Percentiles rank a stretch among this genome's conserved stretches.
Evolutionary conservation across 1,140 invertebrate genomes (phyloP).

Genomic region (Drosophila hydei): DNA sequence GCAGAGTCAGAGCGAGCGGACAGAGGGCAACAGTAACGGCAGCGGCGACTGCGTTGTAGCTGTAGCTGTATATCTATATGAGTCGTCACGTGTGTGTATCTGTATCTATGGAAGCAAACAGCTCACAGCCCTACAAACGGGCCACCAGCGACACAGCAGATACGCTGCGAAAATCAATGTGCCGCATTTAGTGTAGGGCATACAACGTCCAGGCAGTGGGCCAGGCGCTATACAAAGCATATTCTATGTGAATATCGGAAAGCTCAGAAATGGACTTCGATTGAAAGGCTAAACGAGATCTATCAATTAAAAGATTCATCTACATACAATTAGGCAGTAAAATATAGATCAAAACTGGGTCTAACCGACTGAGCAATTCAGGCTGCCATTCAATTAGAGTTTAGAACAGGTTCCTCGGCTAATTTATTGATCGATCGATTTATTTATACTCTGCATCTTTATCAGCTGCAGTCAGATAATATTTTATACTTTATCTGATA

Average conservation of each 20-base stretch:
- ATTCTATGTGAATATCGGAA: slow-evolving; percentile 22
- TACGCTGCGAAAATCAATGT: slow-evolving; percentile 36
- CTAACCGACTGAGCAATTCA: too few relatives aligned
- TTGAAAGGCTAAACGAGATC: background rate
- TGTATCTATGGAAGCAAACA: slow-evolving; percentile 53
- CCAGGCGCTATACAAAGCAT: slow-evolving; percentile 39
- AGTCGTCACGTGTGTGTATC: slow-evolving; percentile 38
- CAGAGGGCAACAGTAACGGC: slow-evolving; percentile 7
- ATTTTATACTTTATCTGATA: too few relatives aligned
- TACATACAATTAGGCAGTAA: background rate
- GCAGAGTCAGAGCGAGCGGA: slow-evolving; percentile 11
- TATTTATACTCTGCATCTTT: too few relatives aligned
- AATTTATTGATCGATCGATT: too few relatives aligned
- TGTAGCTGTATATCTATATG: slow-evolving; percentile 28
- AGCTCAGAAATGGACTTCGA: background rate
- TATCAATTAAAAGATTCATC: slow-evolving; percentile 4
- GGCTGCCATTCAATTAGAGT: too few relatives aligned
- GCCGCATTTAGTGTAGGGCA: slow-evolving; percentile 38
- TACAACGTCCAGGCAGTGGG: slow-evolving; percentile 32
- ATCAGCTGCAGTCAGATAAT: too few relatives aligned
- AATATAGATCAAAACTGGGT: background rate
- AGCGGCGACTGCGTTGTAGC: slow-evolving; percentile 42
- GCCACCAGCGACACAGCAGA: slow-evolving; percentile 33
- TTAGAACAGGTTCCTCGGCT: too few relatives aligned
- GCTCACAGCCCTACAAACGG: slow-evolving; percentile 32